phyloP scores from a whole-genome alignment of 2,797 vertebrate genomes.

The Staurois parvus region DNA sequence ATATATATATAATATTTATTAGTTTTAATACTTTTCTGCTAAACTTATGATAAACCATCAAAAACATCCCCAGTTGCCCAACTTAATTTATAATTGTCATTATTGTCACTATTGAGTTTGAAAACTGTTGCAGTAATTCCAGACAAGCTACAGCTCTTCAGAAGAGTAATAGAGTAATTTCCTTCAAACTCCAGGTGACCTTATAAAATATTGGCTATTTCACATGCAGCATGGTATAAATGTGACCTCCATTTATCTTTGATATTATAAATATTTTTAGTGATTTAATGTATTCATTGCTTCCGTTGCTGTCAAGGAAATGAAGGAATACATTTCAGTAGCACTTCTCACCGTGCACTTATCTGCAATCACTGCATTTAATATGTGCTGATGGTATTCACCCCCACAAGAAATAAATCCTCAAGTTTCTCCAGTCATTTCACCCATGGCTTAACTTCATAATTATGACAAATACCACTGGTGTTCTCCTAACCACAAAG shows the following conservation, averaged over 20 bases:
- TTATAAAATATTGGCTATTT: constrained; percentile 71
- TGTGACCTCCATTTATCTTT: constrained; percentile 74
- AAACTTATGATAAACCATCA: background rate
- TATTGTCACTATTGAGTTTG: constrained; percentile 37
- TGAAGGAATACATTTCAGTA: constrained; percentile 79
- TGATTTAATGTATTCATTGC: constrained; percentile 75
- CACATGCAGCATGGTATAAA: constrained; percentile 68
- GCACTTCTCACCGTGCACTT: constrained; percentile 75
- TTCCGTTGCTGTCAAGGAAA: constrained; percentile 77
- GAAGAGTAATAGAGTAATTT: constrained; percentile 66
- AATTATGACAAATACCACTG: constrained; percentile 61
- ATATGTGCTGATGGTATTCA: constrained; percentile 70
- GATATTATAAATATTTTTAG: constrained; percentile 73
- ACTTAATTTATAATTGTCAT: constrained; percentile 26
- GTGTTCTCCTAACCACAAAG: constrained; percentile 53
- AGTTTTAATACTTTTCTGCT: too few species aligned
- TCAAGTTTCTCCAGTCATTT: constrained; percentile 68
- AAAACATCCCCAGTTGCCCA: constrained; percentile 17
- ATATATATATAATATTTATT: too few species aligned
- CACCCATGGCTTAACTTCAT: constrained; percentile 61
- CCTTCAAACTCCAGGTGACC: constrained; percentile 77
- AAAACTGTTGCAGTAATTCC: constrained; percentile 27
- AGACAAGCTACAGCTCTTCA: constrained; percentile 56
- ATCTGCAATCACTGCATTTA: constrained; percentile 72
- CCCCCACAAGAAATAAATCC: constrained; percentile 73